Evolutionary conservation across 35 echinoderm and acorn worm genomes (phyloP).

Genomic region (Heliocidaris erythrogramma): DNA sequence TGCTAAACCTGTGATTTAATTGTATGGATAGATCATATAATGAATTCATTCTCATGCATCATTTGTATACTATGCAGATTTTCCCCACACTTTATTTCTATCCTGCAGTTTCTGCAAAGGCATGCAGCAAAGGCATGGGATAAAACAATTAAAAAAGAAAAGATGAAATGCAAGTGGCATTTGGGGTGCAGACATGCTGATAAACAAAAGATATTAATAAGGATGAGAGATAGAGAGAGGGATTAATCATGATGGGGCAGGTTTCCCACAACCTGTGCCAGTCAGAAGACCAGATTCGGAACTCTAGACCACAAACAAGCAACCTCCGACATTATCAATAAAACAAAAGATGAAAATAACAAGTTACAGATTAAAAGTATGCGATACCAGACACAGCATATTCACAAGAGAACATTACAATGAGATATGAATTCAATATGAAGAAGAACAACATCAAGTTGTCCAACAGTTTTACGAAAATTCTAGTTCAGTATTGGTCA

Average conservation of each 20-base stretch:
- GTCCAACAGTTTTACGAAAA: no score
- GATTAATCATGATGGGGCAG: not conserved
- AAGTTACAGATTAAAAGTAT: not conserved
- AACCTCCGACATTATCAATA: not conserved
- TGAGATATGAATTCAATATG: not conserved
- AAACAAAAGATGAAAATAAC: not conserved
- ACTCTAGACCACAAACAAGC: conserved; percentile 1
- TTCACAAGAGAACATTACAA: not conserved
- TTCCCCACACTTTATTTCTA: not conserved
- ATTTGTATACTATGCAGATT: not conserved
- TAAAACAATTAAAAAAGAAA: not conserved
- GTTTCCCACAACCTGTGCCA: conserved; percentile 52
- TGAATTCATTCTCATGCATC: no score
- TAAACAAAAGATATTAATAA: not conserved
- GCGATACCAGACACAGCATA: not conserved
- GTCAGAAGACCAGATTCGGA: conserved; percentile 47
- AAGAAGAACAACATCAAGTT: not conserved
- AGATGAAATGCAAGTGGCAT: not conserved
- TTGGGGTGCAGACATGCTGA: not conserved
- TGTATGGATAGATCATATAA: no score
- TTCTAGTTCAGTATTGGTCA: no score
- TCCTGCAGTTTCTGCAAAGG: not conserved
- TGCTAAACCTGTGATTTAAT: no score
- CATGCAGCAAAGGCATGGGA: not conserved
- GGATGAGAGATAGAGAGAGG: not conserved